Conservation (phyloP, 2,888 invertebrate species). For the Diarsia mendica region DNA sequence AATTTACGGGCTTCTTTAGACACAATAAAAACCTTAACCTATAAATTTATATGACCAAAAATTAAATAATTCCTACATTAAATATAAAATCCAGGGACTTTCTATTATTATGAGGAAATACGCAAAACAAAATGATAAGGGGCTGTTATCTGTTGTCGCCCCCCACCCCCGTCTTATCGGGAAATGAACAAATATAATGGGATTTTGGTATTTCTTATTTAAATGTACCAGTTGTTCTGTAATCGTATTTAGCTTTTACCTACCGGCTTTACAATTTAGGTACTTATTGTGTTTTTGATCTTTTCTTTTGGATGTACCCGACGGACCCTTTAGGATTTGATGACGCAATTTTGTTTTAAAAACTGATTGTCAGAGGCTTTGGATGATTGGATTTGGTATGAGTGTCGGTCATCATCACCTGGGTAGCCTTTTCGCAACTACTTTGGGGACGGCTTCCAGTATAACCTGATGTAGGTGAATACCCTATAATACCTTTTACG, state of each 20-base stretch:
- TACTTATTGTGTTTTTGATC: slow-evolving; percentile 2
- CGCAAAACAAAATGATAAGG: slow-evolving; percentile 48
- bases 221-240: slow-evolving; percentile 31
- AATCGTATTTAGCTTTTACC: slow-evolving; percentile 14
- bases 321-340: neutral
- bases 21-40: slow-evolving; percentile 5
- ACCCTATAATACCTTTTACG: no score
- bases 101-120: slow-evolving; percentile 40
- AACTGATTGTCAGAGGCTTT: neutral
- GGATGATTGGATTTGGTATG: no score
- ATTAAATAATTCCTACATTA: slow-evolving; percentile 16
- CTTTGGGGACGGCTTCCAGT: no score
- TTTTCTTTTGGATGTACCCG: no score
- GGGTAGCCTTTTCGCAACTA: no score
- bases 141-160: slow-evolving; percentile 56
- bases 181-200: slow-evolving; percentile 61
- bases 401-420: no score
- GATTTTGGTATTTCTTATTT: slow-evolving; percentile 39
- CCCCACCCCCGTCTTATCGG: slow-evolving; percentile 54
- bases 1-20: slow-evolving; percentile 5
- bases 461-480: no score
- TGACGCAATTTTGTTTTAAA: neutral
- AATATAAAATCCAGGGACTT: slow-evolving; percentile 33
- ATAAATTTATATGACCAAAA: slow-evolving; percentile 7
- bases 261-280: neutral